Conservation (phyloP, 2,797 vertebrate genomes). For the Pangasius djambal region DNA sequence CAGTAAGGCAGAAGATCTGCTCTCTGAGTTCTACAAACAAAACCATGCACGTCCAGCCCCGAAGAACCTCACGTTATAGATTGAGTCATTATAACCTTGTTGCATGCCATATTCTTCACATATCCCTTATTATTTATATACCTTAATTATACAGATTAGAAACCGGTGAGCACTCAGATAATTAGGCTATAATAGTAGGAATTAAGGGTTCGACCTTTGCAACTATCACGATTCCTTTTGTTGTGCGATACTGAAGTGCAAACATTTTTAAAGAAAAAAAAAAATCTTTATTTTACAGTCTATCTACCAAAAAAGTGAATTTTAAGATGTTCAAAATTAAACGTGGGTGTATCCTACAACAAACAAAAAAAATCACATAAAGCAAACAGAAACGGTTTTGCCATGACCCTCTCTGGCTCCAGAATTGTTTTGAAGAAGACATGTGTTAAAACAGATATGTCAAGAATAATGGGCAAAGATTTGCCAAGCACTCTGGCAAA, state of each 20-base stretch:
- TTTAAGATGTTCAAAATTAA: not conserved
- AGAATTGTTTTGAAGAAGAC: not conserved
- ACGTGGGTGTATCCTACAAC: not conserved
- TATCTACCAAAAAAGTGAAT: not conserved
- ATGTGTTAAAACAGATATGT: conserved; percentile 2
- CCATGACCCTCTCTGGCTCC: not conserved
- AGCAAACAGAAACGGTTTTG: not conserved
- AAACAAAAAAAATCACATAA: not conserved
- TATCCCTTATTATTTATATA: not conserved
- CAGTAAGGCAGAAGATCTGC: conserved; percentile 17
- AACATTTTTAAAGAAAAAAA: not conserved
- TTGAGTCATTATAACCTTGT: not conserved
- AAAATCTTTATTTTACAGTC: not conserved
- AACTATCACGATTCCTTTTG: not conserved
- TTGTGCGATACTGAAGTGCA: not conserved
- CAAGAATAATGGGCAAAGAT: conserved; percentile 18
- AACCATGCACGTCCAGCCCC: not conserved
- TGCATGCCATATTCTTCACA: not conserved
- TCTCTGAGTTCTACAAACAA: not conserved
- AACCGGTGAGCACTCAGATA: not conserved
- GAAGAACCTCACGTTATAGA: not conserved
- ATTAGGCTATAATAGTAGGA: not conserved
- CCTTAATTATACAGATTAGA: not conserved
- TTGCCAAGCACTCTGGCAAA: conserved; percentile 15
- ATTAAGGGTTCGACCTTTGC: not conserved